Percentiles rank a stretch among this genome's conserved stretches.
These are phyloP conservation scores for Synergus gifuensis DNA, from an alignment of 2,888 invertebrate genomes.

Conservation along the genomic window DNA sequence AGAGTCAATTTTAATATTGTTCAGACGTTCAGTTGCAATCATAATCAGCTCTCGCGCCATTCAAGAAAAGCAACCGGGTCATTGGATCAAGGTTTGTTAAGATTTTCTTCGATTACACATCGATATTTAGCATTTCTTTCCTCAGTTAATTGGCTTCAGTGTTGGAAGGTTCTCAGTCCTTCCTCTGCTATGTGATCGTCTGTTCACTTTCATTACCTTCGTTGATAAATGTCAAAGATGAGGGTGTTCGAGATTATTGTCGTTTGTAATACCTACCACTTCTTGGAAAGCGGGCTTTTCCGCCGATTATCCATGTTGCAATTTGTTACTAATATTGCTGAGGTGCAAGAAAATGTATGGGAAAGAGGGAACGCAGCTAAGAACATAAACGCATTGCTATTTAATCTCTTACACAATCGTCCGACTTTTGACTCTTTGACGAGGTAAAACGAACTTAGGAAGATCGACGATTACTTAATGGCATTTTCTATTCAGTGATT, in stretches of 20 bases:
- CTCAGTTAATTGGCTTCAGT: background rate
- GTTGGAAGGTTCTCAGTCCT: background rate
- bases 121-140: conserved; percentile 1
- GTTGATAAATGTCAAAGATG: conserved; percentile 33
- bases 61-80: conserved; percentile 4
- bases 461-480: background rate
- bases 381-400: background rate
- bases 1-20: background rate
- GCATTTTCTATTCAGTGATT: background rate
- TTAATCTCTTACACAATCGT: conserved; percentile 1
- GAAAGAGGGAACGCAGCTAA: background rate
- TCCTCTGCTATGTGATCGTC: background rate
- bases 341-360: background rate
- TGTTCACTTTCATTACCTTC: conserved; percentile 27
- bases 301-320: conserved; percentile 29
- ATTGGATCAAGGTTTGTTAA: conserved; percentile 13
- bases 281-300: conserved; percentile 22
- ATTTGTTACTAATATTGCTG: conserved; percentile 14
- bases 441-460: background rate
- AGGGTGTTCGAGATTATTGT: conserved; percentile 30
- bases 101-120: conserved; percentile 2
- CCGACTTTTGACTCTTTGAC: conserved; percentile 17
- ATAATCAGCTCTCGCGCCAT: conserved; percentile 8
- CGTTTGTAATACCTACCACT: conserved; percentile 12
- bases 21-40: conserved; percentile 8